Conservation (phyloP, 2,113 vertebrate genomes). For the Physeter macrocephalus region DNA sequence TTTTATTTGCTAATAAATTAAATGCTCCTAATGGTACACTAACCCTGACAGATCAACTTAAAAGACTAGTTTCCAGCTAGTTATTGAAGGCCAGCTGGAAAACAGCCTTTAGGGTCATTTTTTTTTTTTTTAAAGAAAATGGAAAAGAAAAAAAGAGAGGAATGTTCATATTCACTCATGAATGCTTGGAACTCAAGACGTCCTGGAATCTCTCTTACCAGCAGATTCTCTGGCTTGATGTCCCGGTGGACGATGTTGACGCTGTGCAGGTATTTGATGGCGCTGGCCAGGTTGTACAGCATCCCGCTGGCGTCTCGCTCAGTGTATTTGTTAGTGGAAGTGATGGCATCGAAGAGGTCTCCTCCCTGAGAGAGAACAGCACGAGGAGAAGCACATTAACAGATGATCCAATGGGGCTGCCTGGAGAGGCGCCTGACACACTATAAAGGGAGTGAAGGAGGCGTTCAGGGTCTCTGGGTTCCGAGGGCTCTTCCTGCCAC, state of each 20-base stretch:
- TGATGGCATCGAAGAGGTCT: slow-evolving; percentile 98
- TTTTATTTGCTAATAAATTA: background rate
- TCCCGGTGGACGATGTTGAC: slow-evolving; percentile 97
- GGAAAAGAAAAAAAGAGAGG: background rate
- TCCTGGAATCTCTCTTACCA: slow-evolving; percentile 84
- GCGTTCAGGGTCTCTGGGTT: background rate
- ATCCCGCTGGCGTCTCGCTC: slow-evolving; percentile 97
- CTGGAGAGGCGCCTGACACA: background rate
- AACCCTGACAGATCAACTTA: background rate
- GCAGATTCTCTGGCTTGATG: slow-evolving; percentile 97
- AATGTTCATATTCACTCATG: background rate
- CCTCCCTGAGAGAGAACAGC: slow-evolving; percentile 88
- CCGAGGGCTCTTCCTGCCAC: background rate
- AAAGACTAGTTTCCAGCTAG: background rate
- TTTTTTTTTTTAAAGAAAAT: background rate
- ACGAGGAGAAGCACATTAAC: background rate
- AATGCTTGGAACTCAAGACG: background rate
- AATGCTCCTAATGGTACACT: background rate
- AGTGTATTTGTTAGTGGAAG: slow-evolving; percentile 97
- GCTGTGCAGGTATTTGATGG: slow-evolving; percentile 97
- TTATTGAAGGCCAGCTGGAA: background rate
- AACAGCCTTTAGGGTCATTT: background rate
- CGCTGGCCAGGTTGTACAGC: slow-evolving; percentile 97
- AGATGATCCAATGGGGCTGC: background rate
- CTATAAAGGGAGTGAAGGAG: background rate